These are phyloP conservation scores for Tigriopus japonicus DNA, from an alignment of 1,140 invertebrate species.

Conservation along the genomic window DNA sequence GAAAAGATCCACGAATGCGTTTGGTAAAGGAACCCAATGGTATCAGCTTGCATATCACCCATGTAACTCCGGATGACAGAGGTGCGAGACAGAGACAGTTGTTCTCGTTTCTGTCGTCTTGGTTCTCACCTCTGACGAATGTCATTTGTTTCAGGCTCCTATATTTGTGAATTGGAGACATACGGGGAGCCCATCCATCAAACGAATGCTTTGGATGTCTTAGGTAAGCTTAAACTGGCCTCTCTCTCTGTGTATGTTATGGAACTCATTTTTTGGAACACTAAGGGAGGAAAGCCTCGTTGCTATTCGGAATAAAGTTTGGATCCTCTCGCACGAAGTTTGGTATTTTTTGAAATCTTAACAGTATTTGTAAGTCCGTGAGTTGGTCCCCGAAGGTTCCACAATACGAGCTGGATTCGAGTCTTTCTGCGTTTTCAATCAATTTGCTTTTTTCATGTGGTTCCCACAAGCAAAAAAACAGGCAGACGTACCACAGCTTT, in stretches of 20 bases:
- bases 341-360: background rate
- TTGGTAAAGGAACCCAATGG: background rate
- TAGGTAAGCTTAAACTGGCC: conserved; percentile 4
- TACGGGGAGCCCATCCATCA: conserved; percentile 10
- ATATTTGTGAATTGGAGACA: conserved; percentile 14
- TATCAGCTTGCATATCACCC: conserved; percentile 1
- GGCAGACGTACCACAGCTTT: too few relatives aligned
- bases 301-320: too few relatives aligned
- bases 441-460: too few relatives aligned
- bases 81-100: background rate
- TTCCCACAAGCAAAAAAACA: too few relatives aligned
- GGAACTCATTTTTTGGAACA: too few relatives aligned
- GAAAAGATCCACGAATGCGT: conserved; percentile 10
- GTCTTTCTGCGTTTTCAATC: too few relatives aligned
- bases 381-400: too few relatives aligned
- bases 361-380: background rate
- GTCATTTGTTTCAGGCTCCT: conserved; percentile 5
- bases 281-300: too few relatives aligned
- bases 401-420: too few relatives aligned
- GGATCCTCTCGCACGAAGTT: too few relatives aligned
- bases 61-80: conserved; percentile 3
- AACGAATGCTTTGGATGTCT: conserved; percentile 7
- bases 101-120: background rate
- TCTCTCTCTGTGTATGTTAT: background rate
- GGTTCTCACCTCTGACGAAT: background rate